Evolutionary conservation across 2,113 vertebrate species (phyloP).

Genomic region (Perognathus longimembris): DNA sequence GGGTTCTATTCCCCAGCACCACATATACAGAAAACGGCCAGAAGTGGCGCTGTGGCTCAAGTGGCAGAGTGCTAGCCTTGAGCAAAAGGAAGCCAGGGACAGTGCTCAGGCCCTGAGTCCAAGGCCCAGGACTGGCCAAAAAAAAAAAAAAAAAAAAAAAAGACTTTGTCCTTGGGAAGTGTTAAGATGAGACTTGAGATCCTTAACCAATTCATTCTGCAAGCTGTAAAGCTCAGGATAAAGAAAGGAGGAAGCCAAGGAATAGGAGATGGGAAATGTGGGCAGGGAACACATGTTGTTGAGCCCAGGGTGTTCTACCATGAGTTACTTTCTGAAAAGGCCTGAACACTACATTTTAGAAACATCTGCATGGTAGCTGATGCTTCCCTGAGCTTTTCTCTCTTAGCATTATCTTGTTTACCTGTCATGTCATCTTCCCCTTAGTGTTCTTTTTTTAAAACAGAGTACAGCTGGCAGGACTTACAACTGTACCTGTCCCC

Average conservation of each 20-base stretch:
- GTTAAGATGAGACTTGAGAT: background rate
- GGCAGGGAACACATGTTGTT: background rate
- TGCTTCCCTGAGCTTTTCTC: background rate
- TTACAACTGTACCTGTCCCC: accelerated
- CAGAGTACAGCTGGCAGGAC: background rate
- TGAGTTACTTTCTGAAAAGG: background rate
- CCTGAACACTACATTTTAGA: background rate
- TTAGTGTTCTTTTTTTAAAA: background rate
- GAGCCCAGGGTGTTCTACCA: background rate
- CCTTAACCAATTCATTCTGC: background rate
- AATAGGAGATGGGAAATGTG: background rate
- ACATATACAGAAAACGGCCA: too few species aligned
- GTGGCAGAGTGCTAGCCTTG: too few species aligned
- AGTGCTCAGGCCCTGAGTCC: too few species aligned
- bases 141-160: background rate
- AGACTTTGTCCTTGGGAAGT: background rate
- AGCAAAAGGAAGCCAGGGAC: too few species aligned
- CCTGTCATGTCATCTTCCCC: background rate
- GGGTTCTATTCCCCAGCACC: too few species aligned
- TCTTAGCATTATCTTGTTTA: background rate
- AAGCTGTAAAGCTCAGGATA: background rate
- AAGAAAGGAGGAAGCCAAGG: background rate
- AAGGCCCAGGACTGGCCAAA: too few species aligned
- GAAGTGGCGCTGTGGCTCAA: too few species aligned
- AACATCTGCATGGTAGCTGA: background rate